These are phyloP conservation scores for Chlorodrepanis virens DNA, from an alignment of 2,113 vertebrate species.

Conservation along the genomic window DNA sequence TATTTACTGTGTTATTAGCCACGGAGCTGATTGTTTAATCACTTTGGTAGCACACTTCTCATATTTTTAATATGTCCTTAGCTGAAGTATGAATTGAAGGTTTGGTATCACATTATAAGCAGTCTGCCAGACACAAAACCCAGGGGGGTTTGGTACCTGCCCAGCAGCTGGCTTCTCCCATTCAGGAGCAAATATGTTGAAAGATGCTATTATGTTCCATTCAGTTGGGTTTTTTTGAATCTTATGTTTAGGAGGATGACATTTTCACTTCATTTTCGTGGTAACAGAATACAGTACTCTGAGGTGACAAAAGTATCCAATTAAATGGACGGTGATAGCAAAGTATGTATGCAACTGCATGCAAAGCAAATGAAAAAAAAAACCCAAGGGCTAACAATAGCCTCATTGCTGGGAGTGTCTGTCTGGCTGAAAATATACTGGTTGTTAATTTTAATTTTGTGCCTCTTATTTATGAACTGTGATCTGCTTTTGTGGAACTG, in stretches of 20 bases:
- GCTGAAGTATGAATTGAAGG: not conserved
- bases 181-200: not conserved
- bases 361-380: not conserved
- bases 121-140: not conserved
- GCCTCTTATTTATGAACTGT: not conserved
- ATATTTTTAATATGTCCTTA: not conserved
- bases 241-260: not conserved
- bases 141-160: not conserved
- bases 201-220: not conserved
- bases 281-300: not conserved
- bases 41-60: not conserved
- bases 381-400: not conserved
- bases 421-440: not conserved
- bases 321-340: not conserved
- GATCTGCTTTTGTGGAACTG: not conserved
- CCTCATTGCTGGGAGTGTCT: not conserved
- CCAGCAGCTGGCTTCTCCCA: not conserved
- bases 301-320: not conserved
- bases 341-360: not conserved
- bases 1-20: not conserved
- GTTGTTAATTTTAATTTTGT: not conserved
- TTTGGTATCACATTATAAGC: not conserved
- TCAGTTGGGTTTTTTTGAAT: not conserved
- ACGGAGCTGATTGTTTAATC: accelerated
- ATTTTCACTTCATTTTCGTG: not conserved